Conservation (phyloP, 2,797 vertebrate species). For the Trichosurus vulpecula region DNA sequence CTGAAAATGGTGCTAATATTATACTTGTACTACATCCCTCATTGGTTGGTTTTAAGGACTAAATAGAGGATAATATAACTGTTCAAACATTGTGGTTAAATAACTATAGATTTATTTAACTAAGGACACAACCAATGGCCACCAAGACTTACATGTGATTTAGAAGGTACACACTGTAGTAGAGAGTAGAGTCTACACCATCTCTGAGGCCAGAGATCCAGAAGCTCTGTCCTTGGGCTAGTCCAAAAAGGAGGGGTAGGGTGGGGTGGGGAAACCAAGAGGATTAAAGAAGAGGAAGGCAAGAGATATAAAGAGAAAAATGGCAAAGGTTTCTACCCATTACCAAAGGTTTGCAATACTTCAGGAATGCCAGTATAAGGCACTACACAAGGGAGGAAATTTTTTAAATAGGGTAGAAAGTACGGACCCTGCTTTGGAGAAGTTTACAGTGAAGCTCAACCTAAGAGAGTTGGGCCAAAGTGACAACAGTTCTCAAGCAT, state of each 20-base stretch:
- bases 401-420: constrained; percentile 1
- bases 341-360: constrained; percentile 20
- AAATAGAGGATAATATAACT: no score
- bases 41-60: neutral
- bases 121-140: neutral
- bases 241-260: neutral
- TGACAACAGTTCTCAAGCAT: neutral
- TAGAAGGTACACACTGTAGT: neutral
- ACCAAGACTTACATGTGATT: neutral
- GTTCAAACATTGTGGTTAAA: neutral
- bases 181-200: neutral
- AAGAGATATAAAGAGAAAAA: neutral
- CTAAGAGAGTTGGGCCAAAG: constrained; percentile 13
- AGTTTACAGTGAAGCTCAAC: constrained; percentile 3
- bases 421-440: neutral
- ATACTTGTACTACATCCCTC: neutral
- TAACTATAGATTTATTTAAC: neutral
- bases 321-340: neutral
- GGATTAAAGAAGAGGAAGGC: neutral
- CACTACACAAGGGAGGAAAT: neutral
- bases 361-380: constrained; percentile 6
- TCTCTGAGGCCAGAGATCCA: neutral
- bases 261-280: neutral
- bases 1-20: neutral
- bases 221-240: neutral